Percentiles rank a stretch among this genome's conserved stretches.
Evolutionary conservation across 2,797 vertebrate species (phyloP).

Genomic region (Perodicticus potto): DNA sequence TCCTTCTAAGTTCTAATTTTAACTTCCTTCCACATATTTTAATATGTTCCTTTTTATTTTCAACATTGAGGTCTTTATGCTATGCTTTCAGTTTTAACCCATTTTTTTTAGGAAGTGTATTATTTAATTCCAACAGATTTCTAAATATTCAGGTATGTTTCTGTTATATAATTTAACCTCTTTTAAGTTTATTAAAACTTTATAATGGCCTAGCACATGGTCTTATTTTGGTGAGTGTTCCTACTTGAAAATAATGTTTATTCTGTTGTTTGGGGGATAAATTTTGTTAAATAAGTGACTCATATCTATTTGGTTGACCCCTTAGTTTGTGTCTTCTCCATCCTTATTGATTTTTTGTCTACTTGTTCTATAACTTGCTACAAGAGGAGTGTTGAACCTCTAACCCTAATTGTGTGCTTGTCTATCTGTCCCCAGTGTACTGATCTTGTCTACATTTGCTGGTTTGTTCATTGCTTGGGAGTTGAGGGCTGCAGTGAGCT

Average conservation of each 20-base stretch:
- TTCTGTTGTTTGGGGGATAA: neutral
- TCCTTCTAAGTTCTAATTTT: neutral
- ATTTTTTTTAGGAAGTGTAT: neutral
- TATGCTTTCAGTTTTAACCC: neutral
- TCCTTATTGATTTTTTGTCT: too few species aligned
- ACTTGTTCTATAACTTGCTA: too few species aligned
- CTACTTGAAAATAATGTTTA: neutral
- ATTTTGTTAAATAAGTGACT: neutral
- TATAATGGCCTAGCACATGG: neutral
- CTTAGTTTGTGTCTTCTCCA: neutral
- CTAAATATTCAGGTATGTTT: neutral
- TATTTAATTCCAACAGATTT: slow-evolving; percentile 7
- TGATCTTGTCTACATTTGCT: too few species aligned
- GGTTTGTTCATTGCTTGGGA: too few species aligned
- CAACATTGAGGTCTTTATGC: neutral
- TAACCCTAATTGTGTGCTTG: too few species aligned
- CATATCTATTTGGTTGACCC: neutral
- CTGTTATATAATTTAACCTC: neutral
- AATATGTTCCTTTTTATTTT: neutral
- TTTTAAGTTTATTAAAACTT: neutral
- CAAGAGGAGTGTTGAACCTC: too few species aligned
- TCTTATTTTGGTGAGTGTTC: neutral
- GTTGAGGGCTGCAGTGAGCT: too few species aligned
- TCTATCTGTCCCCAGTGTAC: too few species aligned
- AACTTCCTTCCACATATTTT: neutral